Base-by-base conservation (phyloP, 1,140 invertebrate genomes). In the Hyles euphorbiae region DNA sequence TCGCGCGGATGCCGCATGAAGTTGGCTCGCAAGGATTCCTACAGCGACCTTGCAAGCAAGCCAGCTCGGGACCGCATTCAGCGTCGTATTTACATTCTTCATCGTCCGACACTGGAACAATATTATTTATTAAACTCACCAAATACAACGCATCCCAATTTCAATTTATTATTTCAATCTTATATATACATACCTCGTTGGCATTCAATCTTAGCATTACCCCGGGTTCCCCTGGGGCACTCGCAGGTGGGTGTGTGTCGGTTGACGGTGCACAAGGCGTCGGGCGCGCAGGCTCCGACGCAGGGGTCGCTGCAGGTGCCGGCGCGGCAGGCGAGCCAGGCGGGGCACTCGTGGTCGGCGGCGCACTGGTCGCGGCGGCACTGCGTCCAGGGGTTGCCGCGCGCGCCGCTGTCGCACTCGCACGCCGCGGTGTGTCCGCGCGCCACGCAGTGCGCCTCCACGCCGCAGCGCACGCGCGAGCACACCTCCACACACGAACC, bases 401-500 rank as follows among this genome's bases (percentile, higher is more conserved):
- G 87, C 73, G 94, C 94, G 48, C 92, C 92, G 3, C 93, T 91
- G 34, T 93, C 92, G 76, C 96, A 98, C 65, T 94, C 93, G 67
- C 96, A 98, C 32, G 94, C 90, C 2, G 95, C 94, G 61, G 91
- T 91, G 74, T 97, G 95, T 62, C 93, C 92, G 57, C 95, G 92
- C 0, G 94, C 91, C 49, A 92, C 91, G 66, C 96, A 98, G 33
- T 94, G 86, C 10, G 96, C 96, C 61, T 96, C 95, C 0, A 90
- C 60, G n/a, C 96, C 96, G 74, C 97, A 98, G 45, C 94, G 94
- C 2, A 94, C 94, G 60, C 93, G 93, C 3, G 90, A 78, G 70
- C 96, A 98, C 0, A 95, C 93, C 80, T 97, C 93, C 22, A 94
- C 86, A 77, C 97, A 98, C 72, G 96, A 92, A 46, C 93, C 91